Evolutionary conservation across 2,113 vertebrate genomes (phyloP), one percentile per base, ranked within the genome.

Genomic region (Campylorhamphus procurvoides): DNA sequence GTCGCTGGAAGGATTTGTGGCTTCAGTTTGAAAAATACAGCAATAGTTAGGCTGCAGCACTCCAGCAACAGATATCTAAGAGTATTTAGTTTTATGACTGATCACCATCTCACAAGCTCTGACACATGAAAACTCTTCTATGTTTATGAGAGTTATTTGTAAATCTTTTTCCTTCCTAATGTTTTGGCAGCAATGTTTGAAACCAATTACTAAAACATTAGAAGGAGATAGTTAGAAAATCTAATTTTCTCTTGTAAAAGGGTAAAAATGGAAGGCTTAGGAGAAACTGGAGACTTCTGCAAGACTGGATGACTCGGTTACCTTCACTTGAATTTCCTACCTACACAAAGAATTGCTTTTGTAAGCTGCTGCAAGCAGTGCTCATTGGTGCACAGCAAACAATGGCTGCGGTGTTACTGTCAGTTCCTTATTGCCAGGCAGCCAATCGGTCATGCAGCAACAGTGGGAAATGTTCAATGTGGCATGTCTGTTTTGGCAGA

Each of bases 1-100:
- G 76, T 53, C 56, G 93, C 64, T 87, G 58, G 91, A 95, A 92
- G 89, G 82, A 93, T 97, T 93, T 94, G 92, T 89, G 84, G 72
- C 87, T 91, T 68, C 91, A 79, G 55, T 74, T 92, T 87, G 46
- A 94, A 94, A 95, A 91, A 92, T 74, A 47, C 37, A 74, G 85
- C 75, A 55, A 12, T 39, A 86, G 76, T 84, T 83, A 67, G 35
- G 90, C 66, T 92, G 94, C 80, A 80, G 69, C 3, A 15, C 39
- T 78, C 63, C 55, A 81, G 82, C 28, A 73, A 44, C 42, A 80
- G 81, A 84, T 89, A 81, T 75, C 75, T 86, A 64, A 88, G 75
- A 50, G 63, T 83, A 14, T 93, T 92, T 90, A 47, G 92, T 96
- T 93, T 95, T 92, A 66, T 93, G 91, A 94, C 42, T 68, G 77